phyloP scores from a whole-genome alignment of 2,797 vertebrate genomes.

The Neosalanx taihuensis region DNA sequence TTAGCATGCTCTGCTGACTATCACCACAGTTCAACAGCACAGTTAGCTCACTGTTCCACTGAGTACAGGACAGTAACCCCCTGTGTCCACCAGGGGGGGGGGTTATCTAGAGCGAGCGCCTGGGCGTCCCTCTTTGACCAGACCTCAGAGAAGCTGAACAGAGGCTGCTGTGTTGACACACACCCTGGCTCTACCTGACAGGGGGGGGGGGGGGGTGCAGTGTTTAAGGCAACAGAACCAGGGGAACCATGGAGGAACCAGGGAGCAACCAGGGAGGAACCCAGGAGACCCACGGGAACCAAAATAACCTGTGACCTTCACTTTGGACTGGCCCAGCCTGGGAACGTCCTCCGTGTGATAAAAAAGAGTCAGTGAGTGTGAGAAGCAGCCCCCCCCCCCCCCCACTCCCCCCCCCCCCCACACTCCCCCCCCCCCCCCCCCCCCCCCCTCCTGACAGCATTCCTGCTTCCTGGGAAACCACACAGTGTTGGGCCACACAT shows the following conservation, averaged over 20 bases:
- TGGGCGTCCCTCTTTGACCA: too few species aligned
- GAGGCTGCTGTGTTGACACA: too few species aligned
- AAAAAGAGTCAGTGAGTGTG: background rate
- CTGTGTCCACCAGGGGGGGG: too few species aligned
- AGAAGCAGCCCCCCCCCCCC: background rate
- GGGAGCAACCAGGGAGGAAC: too few species aligned
- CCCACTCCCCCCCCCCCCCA: conserved; percentile 21
- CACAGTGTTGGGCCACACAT: background rate
- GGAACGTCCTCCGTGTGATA: background rate
- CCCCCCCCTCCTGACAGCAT: conserved; percentile 37
- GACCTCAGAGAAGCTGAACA: too few species aligned
- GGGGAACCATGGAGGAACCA: background rate
- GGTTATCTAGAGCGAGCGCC: too few species aligned
- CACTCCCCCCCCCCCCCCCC: conserved; percentile 12
- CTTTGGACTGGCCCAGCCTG: background rate
- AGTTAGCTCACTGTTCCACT: too few species aligned
- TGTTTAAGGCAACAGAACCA: background rate
- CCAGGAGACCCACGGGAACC: background rate
- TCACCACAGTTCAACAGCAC: too few species aligned
- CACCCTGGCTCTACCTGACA: too few species aligned
- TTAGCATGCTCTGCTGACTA: too few species aligned
- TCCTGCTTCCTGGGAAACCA: conserved; percentile 48
- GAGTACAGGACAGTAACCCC: too few species aligned
- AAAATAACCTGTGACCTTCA: background rate
- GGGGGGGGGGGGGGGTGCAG: background rate